These are phyloP conservation scores for Chinchilla lanigera DNA, from an alignment of 2,113 vertebrate genomes.

Conservation along the genomic window DNA sequence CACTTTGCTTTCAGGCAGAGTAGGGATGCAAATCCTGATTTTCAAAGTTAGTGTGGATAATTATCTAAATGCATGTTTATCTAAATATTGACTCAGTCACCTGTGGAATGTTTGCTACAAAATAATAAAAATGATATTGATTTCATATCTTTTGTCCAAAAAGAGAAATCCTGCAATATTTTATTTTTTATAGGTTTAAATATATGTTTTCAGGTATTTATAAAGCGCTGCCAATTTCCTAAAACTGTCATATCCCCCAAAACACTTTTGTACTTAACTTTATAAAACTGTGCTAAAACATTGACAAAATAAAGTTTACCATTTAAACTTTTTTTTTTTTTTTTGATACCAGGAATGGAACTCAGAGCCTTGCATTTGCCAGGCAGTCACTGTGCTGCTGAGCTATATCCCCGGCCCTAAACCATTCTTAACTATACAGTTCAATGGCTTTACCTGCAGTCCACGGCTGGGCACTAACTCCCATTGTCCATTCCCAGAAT, in stretches of 20 bases:
- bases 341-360: no score
- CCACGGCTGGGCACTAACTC: not conserved
- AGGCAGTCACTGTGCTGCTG: no score
- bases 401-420: no score
- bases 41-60: not conserved
- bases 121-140: conserved; percentile 30
- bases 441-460: not conserved
- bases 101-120: conserved; percentile 10
- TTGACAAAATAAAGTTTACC: not conserved
- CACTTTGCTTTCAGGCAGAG: conserved; percentile 18
- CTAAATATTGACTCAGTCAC: conserved; percentile 38
- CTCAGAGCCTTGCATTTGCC: no score
- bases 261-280: not conserved
- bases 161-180: conserved; percentile 29
- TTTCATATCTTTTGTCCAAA: conserved; percentile 50
- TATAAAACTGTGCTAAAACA: not conserved
- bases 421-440: not conserved
- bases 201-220: not conserved
- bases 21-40: not conserved
- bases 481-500: not conserved
- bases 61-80: not conserved
- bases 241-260: not conserved
- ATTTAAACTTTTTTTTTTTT: not conserved
- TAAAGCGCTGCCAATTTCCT: not conserved
- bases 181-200: conserved; percentile 26